These are phyloP conservation scores for Drosophila niveifrons DNA, from an alignment of 2,888 invertebrate species.

Conservation along the genomic window DNA sequence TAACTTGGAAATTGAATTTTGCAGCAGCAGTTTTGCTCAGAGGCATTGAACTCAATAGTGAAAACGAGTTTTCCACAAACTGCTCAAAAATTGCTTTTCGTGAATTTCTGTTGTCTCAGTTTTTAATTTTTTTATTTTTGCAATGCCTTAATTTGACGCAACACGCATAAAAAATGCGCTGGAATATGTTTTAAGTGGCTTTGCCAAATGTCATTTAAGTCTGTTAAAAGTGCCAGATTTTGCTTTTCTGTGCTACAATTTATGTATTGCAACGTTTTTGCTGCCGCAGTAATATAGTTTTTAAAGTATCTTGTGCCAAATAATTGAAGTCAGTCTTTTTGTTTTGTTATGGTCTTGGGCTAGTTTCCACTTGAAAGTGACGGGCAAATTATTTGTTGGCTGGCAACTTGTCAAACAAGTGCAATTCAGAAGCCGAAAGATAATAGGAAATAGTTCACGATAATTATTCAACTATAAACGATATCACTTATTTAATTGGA, in stretches of 20 bases:
- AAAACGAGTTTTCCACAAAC: slow-evolving; percentile 64
- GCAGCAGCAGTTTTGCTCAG: slow-evolving; percentile 13
- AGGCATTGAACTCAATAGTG: slow-evolving; percentile 71
- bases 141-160: slow-evolving; percentile 54
- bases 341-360: slow-evolving; percentile 38
- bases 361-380: slow-evolving; percentile 58
- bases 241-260: slow-evolving; percentile 23
- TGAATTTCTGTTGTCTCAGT: slow-evolving; percentile 4
- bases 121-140: slow-evolving; percentile 16
- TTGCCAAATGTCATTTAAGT: slow-evolving; percentile 16
- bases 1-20: slow-evolving; percentile 50
- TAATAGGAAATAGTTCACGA: not conserved
- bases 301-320: slow-evolving; percentile 33
- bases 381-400: slow-evolving; percentile 48
- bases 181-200: slow-evolving; percentile 23
- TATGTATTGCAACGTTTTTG: slow-evolving; percentile 31
- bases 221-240: slow-evolving; percentile 5
- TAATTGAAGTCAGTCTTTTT: slow-evolving; percentile 46
- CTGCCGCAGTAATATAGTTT: slow-evolving; percentile 19
- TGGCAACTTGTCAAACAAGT: slow-evolving; percentile 16
- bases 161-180: slow-evolving; percentile 40
- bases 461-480: not conserved
- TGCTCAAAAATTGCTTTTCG: slow-evolving; percentile 58
- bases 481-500: not conserved
- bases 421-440: not conserved